Conservation (phyloP, 1,140 invertebrate genomes). For the Drosophila subobscura region DNA sequence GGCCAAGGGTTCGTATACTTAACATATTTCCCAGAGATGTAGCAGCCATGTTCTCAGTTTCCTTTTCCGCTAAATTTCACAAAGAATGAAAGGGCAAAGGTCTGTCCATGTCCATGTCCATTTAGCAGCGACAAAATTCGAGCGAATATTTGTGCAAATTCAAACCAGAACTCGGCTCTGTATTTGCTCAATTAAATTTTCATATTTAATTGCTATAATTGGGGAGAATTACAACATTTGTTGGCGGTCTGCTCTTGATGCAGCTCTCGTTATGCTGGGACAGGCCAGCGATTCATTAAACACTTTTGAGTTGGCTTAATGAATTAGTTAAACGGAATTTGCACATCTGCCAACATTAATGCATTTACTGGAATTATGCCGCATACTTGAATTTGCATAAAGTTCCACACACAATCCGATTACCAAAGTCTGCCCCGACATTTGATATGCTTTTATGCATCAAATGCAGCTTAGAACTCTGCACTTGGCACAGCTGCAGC, state of each 20-base stretch:
- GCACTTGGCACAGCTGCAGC: too few relatives aligned
- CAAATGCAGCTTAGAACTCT: too few relatives aligned
- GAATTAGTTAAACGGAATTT: slow-evolving; percentile 39
- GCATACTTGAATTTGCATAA: slow-evolving; percentile 12
- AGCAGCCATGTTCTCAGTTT: background rate
- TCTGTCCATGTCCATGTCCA: too few relatives aligned
- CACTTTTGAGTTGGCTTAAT: slow-evolving; percentile 41
- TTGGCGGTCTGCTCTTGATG: background rate
- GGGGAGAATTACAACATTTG: slow-evolving; percentile 28
- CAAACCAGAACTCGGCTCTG: too few relatives aligned
- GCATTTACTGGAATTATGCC: slow-evolving; percentile 10
- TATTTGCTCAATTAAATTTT: slow-evolving; percentile 53
- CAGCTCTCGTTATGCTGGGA: slow-evolving; percentile 12
- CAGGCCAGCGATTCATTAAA: slow-evolving; percentile 28
- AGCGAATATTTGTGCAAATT: too few relatives aligned
- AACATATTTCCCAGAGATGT: background rate
- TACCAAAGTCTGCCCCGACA: slow-evolving; percentile 8
- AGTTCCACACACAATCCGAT: slow-evolving; percentile 19
- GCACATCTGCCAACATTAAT: slow-evolving; percentile 33
- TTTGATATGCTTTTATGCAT: background rate
- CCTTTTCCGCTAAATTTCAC: background rate
- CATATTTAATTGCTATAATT: slow-evolving; percentile 64
- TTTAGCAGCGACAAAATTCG: too few relatives aligned
- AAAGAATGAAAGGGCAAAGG: too few relatives aligned
- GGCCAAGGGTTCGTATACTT: slow-evolving; percentile 9